Base-by-base conservation (phyloP, 2,797 vertebrate genomes). In the Triplophysa yarkandensis region DNA sequence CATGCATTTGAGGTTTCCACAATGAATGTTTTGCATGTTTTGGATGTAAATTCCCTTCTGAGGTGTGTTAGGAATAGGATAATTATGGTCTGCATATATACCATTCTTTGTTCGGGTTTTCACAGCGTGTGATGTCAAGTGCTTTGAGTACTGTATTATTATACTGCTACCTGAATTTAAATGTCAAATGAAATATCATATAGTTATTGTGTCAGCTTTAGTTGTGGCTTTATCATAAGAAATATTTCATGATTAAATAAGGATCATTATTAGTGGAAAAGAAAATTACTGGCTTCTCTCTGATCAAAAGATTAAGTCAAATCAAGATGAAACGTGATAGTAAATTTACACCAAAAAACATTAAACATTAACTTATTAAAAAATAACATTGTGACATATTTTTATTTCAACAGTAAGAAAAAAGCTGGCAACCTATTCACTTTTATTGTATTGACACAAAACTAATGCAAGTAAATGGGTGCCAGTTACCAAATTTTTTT, bases 41-140 rank as follows among this genome's bases (percentile, higher is more conserved):
- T n/a, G 19, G 48, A 71, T 71, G 46, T 30, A 28, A 63, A 72
- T 72, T 32, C 50, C 30, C 34, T 28, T 72, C n/a, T 43, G 50
- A 6, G 70, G 58, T 39, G 41, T 54, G 23, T 41, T 34, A 71
- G 69, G 23, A 52, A 54, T 28, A 43, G 25, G 16, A 25, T 72
- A 64, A 64, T 72, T 1, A 64, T 23, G 60, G 60, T 23, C 21
- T 63, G 3, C 34, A 25, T 8, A 63, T 43, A 72, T 54, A 43
- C 52, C n/a, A 4, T 52, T 2, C 21, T 72, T 52, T 68, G 17
- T 72, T 63, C 44, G 39, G 14, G 16, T 72, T 72, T 72, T 63
- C 70, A 72, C 34, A 64, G 70, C 60, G 54, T 14, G n/a, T 21
- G 23, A 64, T 63, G 70, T 72, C 34, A 63, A 64, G 23, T 41